Evolutionary conservation across 2,797 vertebrate genomes (phyloP), one percentile per base, ranked within the genome.

Genomic region (Enteromius mattozi): DNA sequence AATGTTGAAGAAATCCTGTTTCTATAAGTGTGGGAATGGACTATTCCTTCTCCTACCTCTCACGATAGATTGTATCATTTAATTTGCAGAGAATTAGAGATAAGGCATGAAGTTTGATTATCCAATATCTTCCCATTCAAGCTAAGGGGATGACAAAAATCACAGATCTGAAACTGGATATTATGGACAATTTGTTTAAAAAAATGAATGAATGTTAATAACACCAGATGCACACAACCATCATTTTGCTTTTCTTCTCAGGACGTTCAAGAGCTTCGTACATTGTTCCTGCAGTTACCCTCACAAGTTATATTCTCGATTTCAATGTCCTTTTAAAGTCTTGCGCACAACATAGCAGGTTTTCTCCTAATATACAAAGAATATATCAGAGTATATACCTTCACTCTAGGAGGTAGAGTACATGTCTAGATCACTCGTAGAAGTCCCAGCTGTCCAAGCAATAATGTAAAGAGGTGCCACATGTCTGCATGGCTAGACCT

Each of bases 211-310:
- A 83, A 80, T 85, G 83, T 85, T 66, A 68, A 59, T 74, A 40
- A 47, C 19, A 59, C 19, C 37, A 74, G 69, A 79, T 71, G 30
- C n/a, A n/a, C 61, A 83, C 30, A 71, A 59, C 75, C 56, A 79
- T 80, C 14, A 3, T 82, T 80, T 78, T 83, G 66, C 2, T 78
- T 78, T 86, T 85, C 80, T 82, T 87, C 80, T 83, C 80, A 83
- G 83, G 83, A 74, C 68, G 54, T 80, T 45, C 1, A 35, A 21
- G 56, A 33, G 66, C 42, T 63, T 86, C 17, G 19, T 49, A 33
- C 16, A 33, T 33, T 40, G 42, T 79, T 68, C 69, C 40, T 78
- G 17, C 21, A 47, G 10, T 76, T 40, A 42, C 33, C n/a, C 63
- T 85, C 21, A 66, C 42, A 51, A 49, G 17, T 86, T 77, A 49